phyloP scores from a whole-genome alignment of 2,888 invertebrate species.

The Cosmia trapezina region DNA sequence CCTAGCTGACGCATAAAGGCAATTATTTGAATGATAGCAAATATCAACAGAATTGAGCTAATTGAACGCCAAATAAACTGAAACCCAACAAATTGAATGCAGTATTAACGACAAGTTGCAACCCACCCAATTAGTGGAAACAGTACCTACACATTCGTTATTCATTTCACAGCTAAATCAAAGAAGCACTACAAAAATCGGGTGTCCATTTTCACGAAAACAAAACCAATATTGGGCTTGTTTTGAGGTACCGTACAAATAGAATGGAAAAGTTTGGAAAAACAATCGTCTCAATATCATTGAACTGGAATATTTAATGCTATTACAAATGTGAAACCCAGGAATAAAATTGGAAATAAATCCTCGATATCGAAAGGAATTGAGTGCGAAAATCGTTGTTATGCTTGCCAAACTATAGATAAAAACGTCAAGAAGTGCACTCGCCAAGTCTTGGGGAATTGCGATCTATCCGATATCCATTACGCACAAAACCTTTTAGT shows the following conservation, averaged over 20 bases:
- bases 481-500: constrained; percentile 74
- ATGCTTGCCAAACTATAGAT: constrained; percentile 44
- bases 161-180: constrained; percentile 40
- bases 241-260: constrained; percentile 27
- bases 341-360: constrained; percentile 14
- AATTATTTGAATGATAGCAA: constrained; percentile 40
- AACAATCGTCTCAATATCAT: constrained; percentile 21
- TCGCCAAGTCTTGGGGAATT: constrained; percentile 53
- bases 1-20: constrained; percentile 38
- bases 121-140: constrained; percentile 36
- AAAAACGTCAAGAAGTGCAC: constrained; percentile 60
- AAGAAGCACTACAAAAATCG: constrained; percentile 54
- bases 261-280: constrained; percentile 21
- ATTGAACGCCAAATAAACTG: constrained; percentile 45
- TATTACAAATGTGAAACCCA: constrained; percentile 20
- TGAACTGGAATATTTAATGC: constrained; percentile 15
- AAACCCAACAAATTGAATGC: constrained; percentile 38
- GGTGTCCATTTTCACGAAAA: constrained; percentile 45
- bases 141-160: constrained; percentile 17
- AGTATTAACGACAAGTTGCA: constrained; percentile 21
- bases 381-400: constrained; percentile 27
- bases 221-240: constrained; percentile 25
- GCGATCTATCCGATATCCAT: constrained; percentile 66
- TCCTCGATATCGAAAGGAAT: constrained; percentile 34
- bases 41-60: constrained; percentile 23